These are phyloP conservation scores for Leptinotarsa rubiginosa DNA, from an alignment of 2,888 invertebrate genomes.

Conservation along the genomic window DNA sequence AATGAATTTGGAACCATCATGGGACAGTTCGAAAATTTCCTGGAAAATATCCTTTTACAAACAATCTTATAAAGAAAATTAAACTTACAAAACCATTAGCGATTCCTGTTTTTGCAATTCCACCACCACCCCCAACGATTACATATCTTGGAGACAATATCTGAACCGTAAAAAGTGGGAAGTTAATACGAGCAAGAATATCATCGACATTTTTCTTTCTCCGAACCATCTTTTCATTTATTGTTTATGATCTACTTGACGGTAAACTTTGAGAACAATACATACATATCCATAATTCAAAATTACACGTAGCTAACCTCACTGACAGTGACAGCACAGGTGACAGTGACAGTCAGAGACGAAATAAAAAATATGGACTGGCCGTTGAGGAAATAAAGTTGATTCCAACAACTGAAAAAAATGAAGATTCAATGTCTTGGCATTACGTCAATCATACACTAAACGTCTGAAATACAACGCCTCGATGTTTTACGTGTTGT, in stretches of 20 bases:
- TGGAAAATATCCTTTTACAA: conserved; percentile 63
- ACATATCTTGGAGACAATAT: conserved; percentile 93
- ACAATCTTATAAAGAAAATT: not conserved
- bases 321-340: not conserved
- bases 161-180: conserved; percentile 92
- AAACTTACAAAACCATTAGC: conserved; percentile 93
- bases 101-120: conserved; percentile 96
- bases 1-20: conserved; percentile 84
- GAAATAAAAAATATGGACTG: too few species aligned
- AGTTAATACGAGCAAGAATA: conserved; percentile 88
- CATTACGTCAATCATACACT: too few species aligned
- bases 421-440: too few species aligned
- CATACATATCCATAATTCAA: not conserved
- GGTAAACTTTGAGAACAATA: conserved; percentile 4
- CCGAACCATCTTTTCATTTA: conserved; percentile 68
- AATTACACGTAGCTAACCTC: conserved; percentile 15
- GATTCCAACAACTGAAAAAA: too few species aligned
- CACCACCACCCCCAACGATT: conserved; percentile 96
- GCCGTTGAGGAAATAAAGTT: too few species aligned
- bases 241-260: not conserved
- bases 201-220: conserved; percentile 74
- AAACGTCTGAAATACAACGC: too few species aligned
- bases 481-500: too few species aligned
- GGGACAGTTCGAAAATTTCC: conserved; percentile 93
- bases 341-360: not conserved